Percentiles rank a stretch among this genome's conserved stretches.
Conservation (phyloP, 2,113 vertebrate genomes). For the Oostethus manadensis region DNA sequence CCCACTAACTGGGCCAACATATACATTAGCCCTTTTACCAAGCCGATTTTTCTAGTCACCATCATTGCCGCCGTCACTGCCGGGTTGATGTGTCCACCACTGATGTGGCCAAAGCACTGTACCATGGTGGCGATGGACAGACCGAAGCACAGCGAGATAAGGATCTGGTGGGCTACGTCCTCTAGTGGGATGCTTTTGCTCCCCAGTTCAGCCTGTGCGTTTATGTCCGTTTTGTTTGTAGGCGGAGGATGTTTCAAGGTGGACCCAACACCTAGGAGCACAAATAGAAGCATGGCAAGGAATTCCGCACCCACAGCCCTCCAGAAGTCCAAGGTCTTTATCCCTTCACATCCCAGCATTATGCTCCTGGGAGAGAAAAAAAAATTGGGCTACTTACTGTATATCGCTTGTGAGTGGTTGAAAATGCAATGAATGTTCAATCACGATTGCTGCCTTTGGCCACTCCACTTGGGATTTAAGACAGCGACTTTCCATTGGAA, state of each 20-base stretch:
- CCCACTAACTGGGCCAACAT: conserved; percentile 89
- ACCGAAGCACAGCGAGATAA: conserved; percentile 93
- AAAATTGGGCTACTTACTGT: conserved; percentile 52
- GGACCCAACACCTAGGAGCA: conserved; percentile 88
- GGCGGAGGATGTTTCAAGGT: conserved; percentile 81
- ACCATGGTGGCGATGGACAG: conserved; percentile 96
- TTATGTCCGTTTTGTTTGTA: too few relatives aligned
- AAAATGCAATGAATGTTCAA: conserved; percentile 37
- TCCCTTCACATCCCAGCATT: conserved; percentile 93
- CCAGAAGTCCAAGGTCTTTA: conserved; percentile 97
- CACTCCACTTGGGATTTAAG: conserved; percentile 48
- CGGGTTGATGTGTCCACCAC: conserved; percentile 92
- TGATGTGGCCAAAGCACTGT: conserved; percentile 95
- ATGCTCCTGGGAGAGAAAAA: conserved; percentile 76
- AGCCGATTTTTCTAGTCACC: conserved; percentile 86
- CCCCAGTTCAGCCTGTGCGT: too few relatives aligned
- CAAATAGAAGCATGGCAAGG: conserved; percentile 89
- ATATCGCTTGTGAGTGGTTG: conserved; percentile 31
- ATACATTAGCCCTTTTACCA: conserved; percentile 90
- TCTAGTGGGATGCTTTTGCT: too few relatives aligned
- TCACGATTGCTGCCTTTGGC: conserved; percentile 42
- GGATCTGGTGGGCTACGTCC: conserved; percentile 77
- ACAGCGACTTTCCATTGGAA: conserved; percentile 47
- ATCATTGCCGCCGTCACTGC: conserved; percentile 91
- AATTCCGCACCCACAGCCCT: conserved; percentile 88